Conservation (phyloP, 2,888 invertebrate genomes). For the Athalia rosae region DNA sequence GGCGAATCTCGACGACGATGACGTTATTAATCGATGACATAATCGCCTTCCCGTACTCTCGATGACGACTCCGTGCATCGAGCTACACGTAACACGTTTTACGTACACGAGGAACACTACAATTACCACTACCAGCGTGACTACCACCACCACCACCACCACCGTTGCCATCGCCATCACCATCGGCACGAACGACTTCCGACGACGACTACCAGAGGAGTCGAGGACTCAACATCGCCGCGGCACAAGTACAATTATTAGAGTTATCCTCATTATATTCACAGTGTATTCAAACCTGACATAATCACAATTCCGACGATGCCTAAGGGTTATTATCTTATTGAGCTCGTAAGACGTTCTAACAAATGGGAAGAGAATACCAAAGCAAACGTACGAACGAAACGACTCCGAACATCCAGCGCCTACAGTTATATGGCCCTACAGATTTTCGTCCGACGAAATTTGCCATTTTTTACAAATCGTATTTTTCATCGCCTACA, state of each 20-base stretch:
- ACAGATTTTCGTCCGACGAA: no score
- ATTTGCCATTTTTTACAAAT: no score
- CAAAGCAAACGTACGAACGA: no score
- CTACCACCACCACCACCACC: neutral
- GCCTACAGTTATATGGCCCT: no score
- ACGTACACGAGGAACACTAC: neutral
- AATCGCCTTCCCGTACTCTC: no score
- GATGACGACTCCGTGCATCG: no score
- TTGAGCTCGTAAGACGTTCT: constrained; percentile 39
- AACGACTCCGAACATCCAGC: no score
- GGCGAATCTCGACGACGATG: no score
- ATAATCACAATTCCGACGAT: constrained; percentile 6
- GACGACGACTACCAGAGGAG: neutral
- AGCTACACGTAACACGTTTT: neutral
- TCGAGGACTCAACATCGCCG: neutral
- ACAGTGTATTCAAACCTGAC: neutral
- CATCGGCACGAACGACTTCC: neutral
- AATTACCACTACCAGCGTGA: neutral
- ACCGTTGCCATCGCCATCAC: neutral
- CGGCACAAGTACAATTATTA: constrained; percentile 38
- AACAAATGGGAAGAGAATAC: no score
- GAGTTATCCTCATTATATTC: constrained; percentile 25
- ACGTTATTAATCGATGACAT: no score
- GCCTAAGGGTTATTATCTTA: constrained; percentile 23
- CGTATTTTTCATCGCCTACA: no score